These are phyloP conservation scores for Prietella phreatophila DNA, from an alignment of 2,113 vertebrate genomes.

Conservation along the genomic window DNA sequence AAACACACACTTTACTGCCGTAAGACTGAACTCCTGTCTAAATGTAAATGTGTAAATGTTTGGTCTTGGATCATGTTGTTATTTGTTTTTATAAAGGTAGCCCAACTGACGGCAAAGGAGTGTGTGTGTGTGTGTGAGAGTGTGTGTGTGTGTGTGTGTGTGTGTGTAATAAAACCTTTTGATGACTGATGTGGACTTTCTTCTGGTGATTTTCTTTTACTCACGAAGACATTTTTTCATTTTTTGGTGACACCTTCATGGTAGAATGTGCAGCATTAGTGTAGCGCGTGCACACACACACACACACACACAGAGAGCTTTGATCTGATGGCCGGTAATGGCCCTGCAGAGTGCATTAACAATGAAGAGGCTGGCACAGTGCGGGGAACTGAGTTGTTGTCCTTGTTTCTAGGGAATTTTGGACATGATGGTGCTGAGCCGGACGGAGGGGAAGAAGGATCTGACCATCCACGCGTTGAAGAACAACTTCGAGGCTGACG, in stretches of 20 bases:
- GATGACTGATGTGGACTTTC: neutral
- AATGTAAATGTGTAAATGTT: neutral
- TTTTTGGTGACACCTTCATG: neutral
- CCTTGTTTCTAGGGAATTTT: conserved; percentile 85
- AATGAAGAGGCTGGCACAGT: conserved; percentile 49
- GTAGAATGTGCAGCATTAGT: neutral
- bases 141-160: conserved; percentile 6
- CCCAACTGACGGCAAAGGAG: neutral
- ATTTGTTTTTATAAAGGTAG: neutral
- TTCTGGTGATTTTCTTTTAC: neutral
- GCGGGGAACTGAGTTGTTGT: conserved; percentile 41
- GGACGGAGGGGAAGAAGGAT: conserved; percentile 70
- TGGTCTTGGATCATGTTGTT: neutral
- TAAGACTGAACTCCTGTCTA: conserved; percentile 3
- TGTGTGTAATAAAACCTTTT: neutral
- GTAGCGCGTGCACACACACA: neutral
- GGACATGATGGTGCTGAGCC: conserved; percentile 90
- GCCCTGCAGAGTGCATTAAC: conserved; percentile 45
- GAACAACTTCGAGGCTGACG: conserved; percentile 97
- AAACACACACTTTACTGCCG: neutral
- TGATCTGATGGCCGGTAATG: conserved; percentile 20
- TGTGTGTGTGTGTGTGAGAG: neutral
- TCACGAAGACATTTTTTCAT: neutral
- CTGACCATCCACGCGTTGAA: conserved; percentile 86
- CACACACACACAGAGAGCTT: neutral